A percentile compares a stretch with the other conserved stretches of the same genome.
These are phyloP conservation scores for Oopsacas minuta DNA, from an alignment of 37 sponge, comb jelly and placozoan genomes.

Conservation along the genomic window DNA sequence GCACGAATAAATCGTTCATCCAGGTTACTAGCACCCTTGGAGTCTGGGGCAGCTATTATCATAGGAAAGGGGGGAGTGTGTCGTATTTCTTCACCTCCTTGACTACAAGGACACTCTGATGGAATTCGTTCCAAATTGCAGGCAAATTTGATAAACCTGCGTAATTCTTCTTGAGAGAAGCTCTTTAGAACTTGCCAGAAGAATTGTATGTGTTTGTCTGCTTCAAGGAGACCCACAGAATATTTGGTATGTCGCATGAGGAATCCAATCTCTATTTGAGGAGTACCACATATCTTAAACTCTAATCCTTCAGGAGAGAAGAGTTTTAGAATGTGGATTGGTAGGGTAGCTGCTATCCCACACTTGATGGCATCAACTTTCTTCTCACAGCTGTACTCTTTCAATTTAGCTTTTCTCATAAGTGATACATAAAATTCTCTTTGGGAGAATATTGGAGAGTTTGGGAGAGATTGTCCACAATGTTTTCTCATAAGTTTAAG, in stretches of 20 bases:
- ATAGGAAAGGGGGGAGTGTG: constrained; percentile 95
- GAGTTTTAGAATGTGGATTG: constrained; percentile 51
- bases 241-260: constrained; percentile 78
- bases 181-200: constrained; percentile 85
- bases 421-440: constrained; percentile 41
- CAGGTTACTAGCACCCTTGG: constrained; percentile 40
- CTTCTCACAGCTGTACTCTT: constrained; percentile 42
- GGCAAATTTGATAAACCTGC: constrained; percentile 93
- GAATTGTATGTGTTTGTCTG: constrained; percentile 80
- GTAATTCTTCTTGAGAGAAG: constrained; percentile 86
- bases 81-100: constrained; percentile 33
- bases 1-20: constrained; percentile 80
- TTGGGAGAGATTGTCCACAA: neutral
- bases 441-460: neutral
- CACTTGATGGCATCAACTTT: constrained; percentile 42
- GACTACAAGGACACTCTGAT: constrained; percentile 63
- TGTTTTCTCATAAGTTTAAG: neutral
- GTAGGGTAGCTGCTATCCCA: constrained; percentile 80
- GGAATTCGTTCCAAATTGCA: constrained; percentile 98
- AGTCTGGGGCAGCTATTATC: constrained; percentile 91
- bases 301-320: constrained; percentile 66
- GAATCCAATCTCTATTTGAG: constrained; percentile 46
- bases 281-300: constrained; percentile 68
- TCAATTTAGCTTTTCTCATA: constrained; percentile 33
- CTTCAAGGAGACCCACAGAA: constrained; percentile 71